Evolutionary conservation across 2,113 vertebrate genomes (phyloP).

Genomic region (Ovis aries): DNA sequence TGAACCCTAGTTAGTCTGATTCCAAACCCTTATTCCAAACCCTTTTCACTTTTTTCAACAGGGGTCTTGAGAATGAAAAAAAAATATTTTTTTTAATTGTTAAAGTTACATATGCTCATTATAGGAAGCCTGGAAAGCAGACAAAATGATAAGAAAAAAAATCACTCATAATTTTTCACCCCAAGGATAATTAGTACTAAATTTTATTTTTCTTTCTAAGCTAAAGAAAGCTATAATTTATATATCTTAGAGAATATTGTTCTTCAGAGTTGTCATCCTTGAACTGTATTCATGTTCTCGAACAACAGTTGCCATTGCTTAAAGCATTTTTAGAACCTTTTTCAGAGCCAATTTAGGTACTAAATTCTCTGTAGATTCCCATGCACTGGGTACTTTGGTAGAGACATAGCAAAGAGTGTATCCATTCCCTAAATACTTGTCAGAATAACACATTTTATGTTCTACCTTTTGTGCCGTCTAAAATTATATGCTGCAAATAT

Average conservation of each 20-base stretch:
- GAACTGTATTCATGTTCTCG: background rate
- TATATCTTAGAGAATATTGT: background rate
- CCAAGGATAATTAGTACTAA: background rate
- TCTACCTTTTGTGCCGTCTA: background rate
- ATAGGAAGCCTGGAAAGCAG: constrained; percentile 13
- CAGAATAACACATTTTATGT: background rate
- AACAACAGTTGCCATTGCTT: background rate
- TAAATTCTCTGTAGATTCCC: background rate
- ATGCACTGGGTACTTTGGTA: background rate
- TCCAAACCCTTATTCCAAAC: constrained; percentile 12
- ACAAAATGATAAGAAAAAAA: constrained; percentile 3
- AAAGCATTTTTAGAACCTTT: background rate
- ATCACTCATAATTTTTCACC: background rate
- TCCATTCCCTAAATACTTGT: background rate
- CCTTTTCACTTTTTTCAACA: background rate
- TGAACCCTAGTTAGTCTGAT: background rate
- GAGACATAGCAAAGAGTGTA: background rate
- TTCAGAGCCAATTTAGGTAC: background rate
- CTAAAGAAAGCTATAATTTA: constrained; percentile 27
- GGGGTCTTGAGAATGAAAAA: background rate
- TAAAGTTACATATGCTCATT: background rate
- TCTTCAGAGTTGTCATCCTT: background rate
- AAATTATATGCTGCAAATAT: background rate
- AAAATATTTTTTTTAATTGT: background rate
- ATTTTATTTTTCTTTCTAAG: background rate